phyloP scores from a whole-genome alignment of 2,888 invertebrate species.

The Mesoligia furuncula region DNA sequence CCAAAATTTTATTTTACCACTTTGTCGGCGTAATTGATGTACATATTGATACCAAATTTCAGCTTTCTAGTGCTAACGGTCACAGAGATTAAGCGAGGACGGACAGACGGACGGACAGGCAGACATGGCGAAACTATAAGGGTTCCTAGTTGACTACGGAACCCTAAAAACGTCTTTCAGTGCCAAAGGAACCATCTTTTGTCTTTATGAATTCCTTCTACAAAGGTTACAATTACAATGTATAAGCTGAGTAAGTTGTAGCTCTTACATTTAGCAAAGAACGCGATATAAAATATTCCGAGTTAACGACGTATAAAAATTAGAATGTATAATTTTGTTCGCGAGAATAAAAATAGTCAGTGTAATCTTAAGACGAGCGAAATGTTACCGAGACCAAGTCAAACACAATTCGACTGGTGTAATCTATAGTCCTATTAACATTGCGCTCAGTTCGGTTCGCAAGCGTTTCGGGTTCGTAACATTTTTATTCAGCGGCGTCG shows the following conservation, averaged over 20 bases:
- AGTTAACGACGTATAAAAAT: conserved; percentile 55
- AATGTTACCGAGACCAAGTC: conserved; percentile 48
- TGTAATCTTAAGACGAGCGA: conserved; percentile 25
- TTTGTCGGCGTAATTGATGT: too few relatives aligned
- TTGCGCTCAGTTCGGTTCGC: conserved; percentile 62
- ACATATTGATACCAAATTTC: too few relatives aligned
- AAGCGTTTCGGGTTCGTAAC: conserved; percentile 61
- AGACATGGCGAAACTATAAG: too few relatives aligned
- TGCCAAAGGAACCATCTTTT: conserved; percentile 42
- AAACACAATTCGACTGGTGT: conserved; percentile 57
- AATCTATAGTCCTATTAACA: conserved; percentile 66
- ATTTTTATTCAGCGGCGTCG: conserved; percentile 70
- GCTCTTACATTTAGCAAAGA: conserved; percentile 51
- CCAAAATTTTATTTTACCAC: too few relatives aligned
- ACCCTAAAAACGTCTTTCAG: conserved; percentile 15
- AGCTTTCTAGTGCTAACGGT: too few relatives aligned
- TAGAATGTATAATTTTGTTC: conserved; percentile 60
- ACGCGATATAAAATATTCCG: conserved; percentile 46
- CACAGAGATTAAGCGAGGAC: too few relatives aligned
- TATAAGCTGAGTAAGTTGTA: conserved; percentile 51
- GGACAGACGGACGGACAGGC: too few relatives aligned
- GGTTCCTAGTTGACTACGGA: too few relatives aligned
- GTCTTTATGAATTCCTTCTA: conserved; percentile 44
- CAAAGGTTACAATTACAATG: conserved; percentile 44
- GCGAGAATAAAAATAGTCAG: conserved; percentile 32